Evolutionary conservation across 2,888 invertebrate genomes (phyloP).

Genomic region (Nebria salina): DNA sequence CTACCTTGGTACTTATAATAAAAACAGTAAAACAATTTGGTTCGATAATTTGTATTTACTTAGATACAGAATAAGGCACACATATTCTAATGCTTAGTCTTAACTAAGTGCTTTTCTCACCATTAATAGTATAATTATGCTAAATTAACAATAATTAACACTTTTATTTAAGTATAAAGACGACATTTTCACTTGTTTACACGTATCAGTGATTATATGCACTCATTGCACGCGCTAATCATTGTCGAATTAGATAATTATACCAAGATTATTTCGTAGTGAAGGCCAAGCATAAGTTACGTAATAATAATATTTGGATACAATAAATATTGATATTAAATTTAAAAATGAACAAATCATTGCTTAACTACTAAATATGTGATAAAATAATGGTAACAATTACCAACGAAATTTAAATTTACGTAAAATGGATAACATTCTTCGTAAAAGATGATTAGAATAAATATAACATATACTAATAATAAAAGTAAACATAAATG

Average conservation of each 20-base stretch:
- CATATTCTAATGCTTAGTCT: background rate
- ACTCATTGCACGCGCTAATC: too few relatives aligned
- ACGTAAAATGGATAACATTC: background rate
- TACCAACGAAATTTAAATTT: slow-evolving; percentile 13
- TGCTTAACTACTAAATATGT: slow-evolving; percentile 15
- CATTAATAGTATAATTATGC: too few relatives aligned
- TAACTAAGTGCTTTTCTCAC: too few relatives aligned
- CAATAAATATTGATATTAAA: slow-evolving; percentile 35
- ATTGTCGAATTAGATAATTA: too few relatives aligned
- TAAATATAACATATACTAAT: too few relatives aligned
- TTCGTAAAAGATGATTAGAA: background rate
- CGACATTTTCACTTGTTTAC: too few relatives aligned
- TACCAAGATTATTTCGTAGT: too few relatives aligned
- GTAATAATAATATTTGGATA: slow-evolving; percentile 32
- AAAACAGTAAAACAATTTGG: background rate
- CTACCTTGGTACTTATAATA: background rate
- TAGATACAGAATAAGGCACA: slow-evolving; percentile 39
- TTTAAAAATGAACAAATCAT: slow-evolving; percentile 19
- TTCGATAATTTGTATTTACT: background rate
- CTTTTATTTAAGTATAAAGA: too few relatives aligned
- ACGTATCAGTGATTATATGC: too few relatives aligned
- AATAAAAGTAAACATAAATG: background rate
- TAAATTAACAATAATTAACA: too few relatives aligned
- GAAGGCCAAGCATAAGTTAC: background rate
- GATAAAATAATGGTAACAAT: slow-evolving; percentile 31